Evolutionary conservation across 2,888 invertebrate species (phyloP), one percentile per base, ranked within the genome.

Genomic region (Microplitis deprimator): DNA sequence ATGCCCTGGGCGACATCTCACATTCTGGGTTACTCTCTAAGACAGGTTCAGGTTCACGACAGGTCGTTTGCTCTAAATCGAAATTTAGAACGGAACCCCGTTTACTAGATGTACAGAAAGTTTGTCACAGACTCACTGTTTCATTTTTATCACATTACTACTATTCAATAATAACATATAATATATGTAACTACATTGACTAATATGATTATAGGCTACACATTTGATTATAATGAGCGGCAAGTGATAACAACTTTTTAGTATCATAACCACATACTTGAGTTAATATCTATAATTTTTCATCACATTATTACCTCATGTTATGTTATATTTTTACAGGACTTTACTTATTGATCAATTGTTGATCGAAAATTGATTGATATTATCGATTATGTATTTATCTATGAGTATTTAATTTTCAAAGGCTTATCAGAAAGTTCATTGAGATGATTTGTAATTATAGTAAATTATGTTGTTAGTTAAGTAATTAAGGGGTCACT

Each of bases 11-110:
- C 85, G 79, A 83, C 82, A 79, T 79, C 79, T 82, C 81, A 82
- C 84, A 87, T 87, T 87, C 86, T 85, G 84, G 87, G 82, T 82
- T 82, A 82, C 79, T 83, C 77, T 75, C 74, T 62, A 74, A 62
- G 64, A 79, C 75, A 64, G 78, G 71, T 65, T 59, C 75, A 64
- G 78, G 71, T 65, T 59, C 74, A 62, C 78, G 68, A 76, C 78
- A 77, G 75, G 73, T 77, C 79, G 75, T 75, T 73, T 67, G 29
- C 64, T 69, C 64, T 68, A 67, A 69, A 67, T 78, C 67, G 68
- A 70, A 68, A 76, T 76, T 67, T 68, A 73, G 76, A 76, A 68
- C 76, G 61, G n/a, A 73, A 67, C 68, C 76, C 61, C 60, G 50
- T 76, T 68, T 60, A 40, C 20, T 64, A 39, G 3, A n/a, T 68